Evolutionary conservation across 2,113 vertebrate species (phyloP).

Genomic region (Neogale vison): DNA sequence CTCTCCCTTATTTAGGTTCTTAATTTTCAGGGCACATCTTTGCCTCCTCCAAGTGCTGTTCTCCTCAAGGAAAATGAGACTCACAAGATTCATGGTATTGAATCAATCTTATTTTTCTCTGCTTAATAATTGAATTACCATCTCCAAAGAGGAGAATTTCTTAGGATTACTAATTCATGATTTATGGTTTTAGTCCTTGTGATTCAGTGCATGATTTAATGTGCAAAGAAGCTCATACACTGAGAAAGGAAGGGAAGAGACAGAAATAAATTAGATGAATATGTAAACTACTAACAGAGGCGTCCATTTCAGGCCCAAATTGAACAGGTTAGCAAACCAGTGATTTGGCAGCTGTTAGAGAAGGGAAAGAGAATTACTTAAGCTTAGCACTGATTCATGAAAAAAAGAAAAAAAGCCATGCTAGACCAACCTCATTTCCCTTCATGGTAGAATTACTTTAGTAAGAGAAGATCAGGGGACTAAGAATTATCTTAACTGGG

Average conservation of each 20-base stretch:
- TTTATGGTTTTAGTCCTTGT: conserved; percentile 41
- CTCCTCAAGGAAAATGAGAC: conserved; percentile 42
- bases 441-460: conserved; percentile 38
- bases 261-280: conserved; percentile 49
- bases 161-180: conserved; percentile 34
- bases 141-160: conserved; percentile 46
- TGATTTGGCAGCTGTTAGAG: conserved; percentile 43
- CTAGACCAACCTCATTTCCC: conserved; percentile 53
- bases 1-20: not conserved
- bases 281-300: conserved; percentile 56
- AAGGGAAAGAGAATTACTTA: conserved; percentile 24
- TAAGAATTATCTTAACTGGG: not conserved
- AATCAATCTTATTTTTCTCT: conserved; percentile 54
- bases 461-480: not conserved
- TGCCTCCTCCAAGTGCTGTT: conserved; percentile 1
- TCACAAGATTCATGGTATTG: not conserved
- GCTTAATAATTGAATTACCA: conserved; percentile 39
- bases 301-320: conserved; percentile 52
- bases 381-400: conserved; percentile 48
- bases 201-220: conserved; percentile 50
- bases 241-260: conserved; percentile 39
- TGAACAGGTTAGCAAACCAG: conserved; percentile 54
- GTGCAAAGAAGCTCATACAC: conserved; percentile 6
- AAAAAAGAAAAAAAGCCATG: conserved; percentile 52
- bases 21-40: conserved; percentile 28